Percentiles rank a stretch among this genome's conserved stretches.
phyloP scores from a whole-genome alignment of 2,888 invertebrate species.

The Parthenolecanium corni region DNA sequence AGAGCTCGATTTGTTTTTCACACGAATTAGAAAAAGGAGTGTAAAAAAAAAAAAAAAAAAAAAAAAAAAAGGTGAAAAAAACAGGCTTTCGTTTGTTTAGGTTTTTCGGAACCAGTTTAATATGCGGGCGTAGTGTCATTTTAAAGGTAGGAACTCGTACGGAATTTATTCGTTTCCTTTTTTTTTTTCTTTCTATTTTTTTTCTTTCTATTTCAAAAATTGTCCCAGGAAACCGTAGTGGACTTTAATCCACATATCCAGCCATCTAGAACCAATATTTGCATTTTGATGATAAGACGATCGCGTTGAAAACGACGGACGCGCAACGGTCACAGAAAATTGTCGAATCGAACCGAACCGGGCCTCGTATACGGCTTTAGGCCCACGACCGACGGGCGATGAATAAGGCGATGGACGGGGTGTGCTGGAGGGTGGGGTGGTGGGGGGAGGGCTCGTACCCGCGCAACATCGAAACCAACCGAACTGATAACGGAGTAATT shows the following conservation, averaged over 20 bases:
- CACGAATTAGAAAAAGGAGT: not conserved
- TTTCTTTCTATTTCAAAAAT: conserved; percentile 8
- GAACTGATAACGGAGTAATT: not conserved
- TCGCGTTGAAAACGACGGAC: not conserved
- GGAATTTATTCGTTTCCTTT: too few species aligned
- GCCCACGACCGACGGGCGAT: too few species aligned
- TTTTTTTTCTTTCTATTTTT: conserved; percentile 1
- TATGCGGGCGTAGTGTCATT: conserved; percentile 20
- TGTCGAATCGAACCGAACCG: not conserved
- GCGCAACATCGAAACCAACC: too few species aligned
- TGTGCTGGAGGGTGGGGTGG: too few species aligned
- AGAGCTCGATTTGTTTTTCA: too few species aligned
- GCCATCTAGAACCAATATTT: conserved; percentile 28
- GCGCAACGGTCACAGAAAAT: not conserved
- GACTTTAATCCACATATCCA: conserved; percentile 27
- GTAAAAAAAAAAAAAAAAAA: not conserved
- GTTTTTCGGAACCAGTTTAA: not conserved
- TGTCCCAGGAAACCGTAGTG: conserved; percentile 25
- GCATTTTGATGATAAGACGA: conserved; percentile 25
- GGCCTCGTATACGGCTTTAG: not conserved
- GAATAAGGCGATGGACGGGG: too few species aligned
- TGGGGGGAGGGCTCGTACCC: too few species aligned
- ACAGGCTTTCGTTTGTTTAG: conserved; percentile 23
- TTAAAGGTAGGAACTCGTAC: not conserved
- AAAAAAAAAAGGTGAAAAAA: not conserved